Base-by-base conservation (phyloP, 2,113 vertebrate genomes). In the Tupaia chinensis region DNA sequence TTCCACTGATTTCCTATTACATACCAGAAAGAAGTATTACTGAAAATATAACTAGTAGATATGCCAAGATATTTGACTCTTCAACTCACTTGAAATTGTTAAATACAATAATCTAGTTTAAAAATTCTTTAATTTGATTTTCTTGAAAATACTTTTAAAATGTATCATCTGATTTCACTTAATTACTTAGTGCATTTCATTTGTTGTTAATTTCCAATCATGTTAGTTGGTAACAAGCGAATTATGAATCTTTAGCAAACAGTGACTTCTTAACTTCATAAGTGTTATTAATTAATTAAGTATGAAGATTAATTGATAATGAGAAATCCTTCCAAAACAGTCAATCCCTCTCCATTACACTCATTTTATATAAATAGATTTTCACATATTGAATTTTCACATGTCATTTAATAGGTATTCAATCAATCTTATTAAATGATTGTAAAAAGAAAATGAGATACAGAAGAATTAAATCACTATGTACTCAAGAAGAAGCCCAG, bases 81-180 rank as follows among this genome's bases (percentile, higher is more conserved):
- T 84, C 20, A 73, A 27, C 9, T 89, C 23, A 69, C 14, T 58
- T 81, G 58, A 76, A 69, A 25, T 94, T 87, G 44, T 32, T 86
- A 73, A 86, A 25, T 83, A 54, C 44, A 78, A 74, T 96, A 84
- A 93, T 80, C n/a, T 58, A 58, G 83, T 83, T 86, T 89, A 58
- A 78, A 97, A 95, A 61, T 81, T 80, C 32, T 82, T 92, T 84
- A 63, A 70, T 91, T 91, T 94, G 22, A 70, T 92, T 94, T 87
- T 93, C 19, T 77, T 89, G 29, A 77, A 95, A 93, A 80, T 61
- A 32, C 79, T 95, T 96, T 73, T 77, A 70, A 92, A 81, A 60
- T 63, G 29, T 15, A 34, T 56, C 10, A 66, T 93, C 29, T 78
- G 58, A 91, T 85, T 95, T 88, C 44, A 77, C 74, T 66, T 91